A percentile compares a stretch with the other conserved stretches of the same genome.
Conservation (phyloP, 2,888 invertebrate species). For the Anorthoa munda region DNA sequence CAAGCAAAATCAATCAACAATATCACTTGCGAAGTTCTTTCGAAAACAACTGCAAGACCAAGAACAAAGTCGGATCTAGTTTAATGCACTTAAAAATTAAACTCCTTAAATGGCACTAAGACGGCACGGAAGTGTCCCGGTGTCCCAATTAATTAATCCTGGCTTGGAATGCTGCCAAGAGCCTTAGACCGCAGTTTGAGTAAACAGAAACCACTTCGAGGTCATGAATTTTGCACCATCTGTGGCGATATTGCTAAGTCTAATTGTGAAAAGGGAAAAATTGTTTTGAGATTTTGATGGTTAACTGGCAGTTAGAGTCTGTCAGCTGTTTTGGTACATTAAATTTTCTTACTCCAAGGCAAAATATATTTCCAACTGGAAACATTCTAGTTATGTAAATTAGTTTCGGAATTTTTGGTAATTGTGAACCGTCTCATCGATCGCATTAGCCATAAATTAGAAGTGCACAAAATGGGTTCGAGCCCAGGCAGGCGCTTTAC, state of each 20-base stretch:
- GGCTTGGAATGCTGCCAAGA: constrained; percentile 66
- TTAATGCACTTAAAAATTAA: constrained; percentile 66
- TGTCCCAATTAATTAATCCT: constrained; percentile 72
- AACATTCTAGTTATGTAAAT: no score
- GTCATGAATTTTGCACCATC: constrained; percentile 66
- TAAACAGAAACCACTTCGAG: constrained; percentile 68
- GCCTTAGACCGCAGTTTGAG: constrained; percentile 62
- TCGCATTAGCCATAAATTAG: no score
- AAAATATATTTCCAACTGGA: no score
- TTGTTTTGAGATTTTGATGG: neutral
- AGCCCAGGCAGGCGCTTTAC: no score
- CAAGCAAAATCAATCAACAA: constrained; percentile 17
- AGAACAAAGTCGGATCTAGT: constrained; percentile 46
- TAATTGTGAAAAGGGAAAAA: constrained; percentile 40
- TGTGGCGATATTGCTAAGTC: constrained; percentile 40
- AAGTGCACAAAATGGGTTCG: no score
- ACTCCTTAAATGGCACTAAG: constrained; percentile 64
- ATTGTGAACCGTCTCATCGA: no score
- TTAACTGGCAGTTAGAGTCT: neutral
- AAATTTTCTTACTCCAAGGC: no score
- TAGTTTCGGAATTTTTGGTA: no score
- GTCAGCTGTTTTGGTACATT: neutral
- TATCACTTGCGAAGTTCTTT: constrained; percentile 31
- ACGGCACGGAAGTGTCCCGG: constrained; percentile 65
- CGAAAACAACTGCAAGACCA: constrained; percentile 40